Conservation (phyloP, 2,797 vertebrate species). For the Eospalax fontanierii region DNA sequence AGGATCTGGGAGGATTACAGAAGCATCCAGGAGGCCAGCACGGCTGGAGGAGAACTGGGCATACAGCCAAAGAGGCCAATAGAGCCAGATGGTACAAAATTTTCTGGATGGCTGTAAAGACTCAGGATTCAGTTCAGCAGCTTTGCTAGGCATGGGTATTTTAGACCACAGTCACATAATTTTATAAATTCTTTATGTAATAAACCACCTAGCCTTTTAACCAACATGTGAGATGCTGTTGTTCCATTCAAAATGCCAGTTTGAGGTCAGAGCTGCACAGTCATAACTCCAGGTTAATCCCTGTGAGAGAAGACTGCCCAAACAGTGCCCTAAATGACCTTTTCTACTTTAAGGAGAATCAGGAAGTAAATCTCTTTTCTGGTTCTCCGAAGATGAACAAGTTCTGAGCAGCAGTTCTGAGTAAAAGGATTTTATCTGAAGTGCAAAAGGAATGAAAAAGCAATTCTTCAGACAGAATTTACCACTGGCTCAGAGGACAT, state of each 20-base stretch:
- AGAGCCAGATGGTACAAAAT: background rate
- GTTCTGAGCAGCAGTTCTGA: conserved; percentile 5
- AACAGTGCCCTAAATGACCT: background rate
- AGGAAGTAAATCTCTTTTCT: conserved; percentile 5
- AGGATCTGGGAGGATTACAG: background rate
- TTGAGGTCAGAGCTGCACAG: background rate
- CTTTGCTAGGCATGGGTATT: background rate
- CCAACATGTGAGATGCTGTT: background rate
- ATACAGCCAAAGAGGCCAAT: background rate
- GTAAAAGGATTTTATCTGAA: background rate
- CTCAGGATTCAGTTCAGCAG: background rate
- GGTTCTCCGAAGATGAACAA: conserved; percentile 17
- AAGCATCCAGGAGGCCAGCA: background rate
- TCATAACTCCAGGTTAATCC: background rate
- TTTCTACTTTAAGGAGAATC: background rate
- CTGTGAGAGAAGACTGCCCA: background rate
- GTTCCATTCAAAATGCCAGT: background rate
- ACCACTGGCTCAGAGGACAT: background rate
- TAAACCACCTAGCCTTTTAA: background rate
- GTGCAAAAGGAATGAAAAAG: conserved; percentile 30
- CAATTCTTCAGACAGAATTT: background rate
- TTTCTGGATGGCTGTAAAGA: background rate
- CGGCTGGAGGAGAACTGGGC: background rate
- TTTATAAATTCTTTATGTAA: background rate
- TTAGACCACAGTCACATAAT: background rate